phyloP scores from a whole-genome alignment of 2,888 invertebrate genomes.

The Trichopria drosophilae region DNA sequence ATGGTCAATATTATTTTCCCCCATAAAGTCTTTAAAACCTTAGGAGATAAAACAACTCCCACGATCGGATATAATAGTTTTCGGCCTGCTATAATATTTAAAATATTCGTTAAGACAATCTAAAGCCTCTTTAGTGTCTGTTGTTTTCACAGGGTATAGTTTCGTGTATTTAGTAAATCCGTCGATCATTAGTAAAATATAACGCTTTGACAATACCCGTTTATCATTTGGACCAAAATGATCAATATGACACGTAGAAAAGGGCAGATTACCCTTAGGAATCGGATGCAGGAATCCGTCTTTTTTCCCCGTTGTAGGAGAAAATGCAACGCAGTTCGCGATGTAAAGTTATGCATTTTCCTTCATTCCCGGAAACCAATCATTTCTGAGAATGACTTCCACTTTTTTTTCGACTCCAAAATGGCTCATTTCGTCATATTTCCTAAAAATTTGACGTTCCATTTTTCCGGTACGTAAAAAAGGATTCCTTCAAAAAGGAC shows the following conservation, averaged over 20 bases:
- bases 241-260: not conserved
- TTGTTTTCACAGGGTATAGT: not conserved
- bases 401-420: not conserved
- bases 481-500: too few species aligned
- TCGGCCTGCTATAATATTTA: not conserved
- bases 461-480: conserved; percentile 6
- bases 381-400: conserved; percentile 2
- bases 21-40: not conserved
- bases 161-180: not conserved
- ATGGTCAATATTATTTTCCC: too few species aligned
- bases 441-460: not conserved
- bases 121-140: not conserved
- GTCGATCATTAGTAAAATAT: not conserved
- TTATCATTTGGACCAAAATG: conserved; percentile 1
- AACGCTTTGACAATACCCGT: not conserved
- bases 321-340: conserved; percentile 6
- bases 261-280: not conserved
- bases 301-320: not conserved
- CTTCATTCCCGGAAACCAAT: not conserved
- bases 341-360: not conserved
- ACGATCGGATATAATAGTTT: not conserved
- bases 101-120: not conserved
- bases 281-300: not conserved
- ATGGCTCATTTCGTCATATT: conserved; percentile 6
- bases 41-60: not conserved